These are phyloP conservation scores for Chloebia gouldiae DNA, from an alignment of 2,113 vertebrate genomes.

Conservation along the genomic window DNA sequence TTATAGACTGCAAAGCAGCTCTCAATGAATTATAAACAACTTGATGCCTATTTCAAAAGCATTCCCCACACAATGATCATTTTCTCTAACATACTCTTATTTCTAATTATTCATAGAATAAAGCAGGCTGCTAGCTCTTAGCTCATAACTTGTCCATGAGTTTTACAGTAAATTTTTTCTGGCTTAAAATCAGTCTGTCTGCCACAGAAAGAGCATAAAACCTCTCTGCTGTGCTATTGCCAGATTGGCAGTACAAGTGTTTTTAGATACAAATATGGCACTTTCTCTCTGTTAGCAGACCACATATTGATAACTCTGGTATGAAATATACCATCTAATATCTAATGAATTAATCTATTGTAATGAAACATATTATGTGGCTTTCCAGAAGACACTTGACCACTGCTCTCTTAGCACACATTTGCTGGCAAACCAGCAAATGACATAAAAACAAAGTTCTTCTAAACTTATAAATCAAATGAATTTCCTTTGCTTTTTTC, in stretches of 20 bases:
- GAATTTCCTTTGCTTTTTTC: accelerated
- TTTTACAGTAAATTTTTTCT: background rate
- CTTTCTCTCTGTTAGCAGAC: background rate
- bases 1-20: background rate
- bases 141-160: background rate
- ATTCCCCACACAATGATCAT: background rate
- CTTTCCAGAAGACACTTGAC: background rate
- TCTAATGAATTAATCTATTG: background rate
- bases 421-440: background rate
- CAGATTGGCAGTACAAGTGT: background rate
- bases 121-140: background rate
- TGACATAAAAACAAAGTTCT: background rate
- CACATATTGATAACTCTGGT: background rate
- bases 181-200: background rate
- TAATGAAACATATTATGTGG: background rate
- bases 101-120: background rate
- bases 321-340: background rate
- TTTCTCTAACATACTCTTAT: background rate
- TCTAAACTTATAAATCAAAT: background rate
- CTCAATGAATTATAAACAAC: background rate
- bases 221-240: background rate
- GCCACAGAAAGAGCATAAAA: background rate
- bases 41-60: background rate
- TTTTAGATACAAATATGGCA: background rate
- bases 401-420: background rate